Percentiles rank a stretch among this genome's conserved stretches.
Conservation (phyloP, 2,113 vertebrate genomes). For the Upupa epops region DNA sequence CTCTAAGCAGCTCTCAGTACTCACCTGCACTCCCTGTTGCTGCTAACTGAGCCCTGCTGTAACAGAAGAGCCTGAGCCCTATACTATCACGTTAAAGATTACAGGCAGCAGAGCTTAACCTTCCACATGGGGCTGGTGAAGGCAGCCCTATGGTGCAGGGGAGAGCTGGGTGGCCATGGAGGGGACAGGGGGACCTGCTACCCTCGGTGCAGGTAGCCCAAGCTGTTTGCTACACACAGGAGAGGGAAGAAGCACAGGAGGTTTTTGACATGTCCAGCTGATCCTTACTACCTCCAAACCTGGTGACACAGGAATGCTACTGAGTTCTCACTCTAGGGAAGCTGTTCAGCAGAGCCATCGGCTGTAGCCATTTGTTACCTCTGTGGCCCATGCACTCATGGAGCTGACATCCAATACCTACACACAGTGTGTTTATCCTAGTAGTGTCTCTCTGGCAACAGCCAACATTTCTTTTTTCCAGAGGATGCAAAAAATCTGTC, state of each 20-base stretch:
- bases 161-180: accelerated
- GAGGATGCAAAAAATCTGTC: conserved; percentile 6
- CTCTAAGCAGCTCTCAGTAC: conserved; percentile 10
- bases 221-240: neutral
- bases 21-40: conserved; percentile 2
- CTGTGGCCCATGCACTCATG: neutral
- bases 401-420: neutral
- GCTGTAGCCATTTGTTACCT: neutral
- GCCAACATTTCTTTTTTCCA: neutral
- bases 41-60: neutral
- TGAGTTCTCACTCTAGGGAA: neutral
- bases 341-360: neutral
- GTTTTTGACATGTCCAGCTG: neutral
- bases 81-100: neutral
- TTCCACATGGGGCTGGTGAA: accelerated
- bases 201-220: neutral
- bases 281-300: neutral
- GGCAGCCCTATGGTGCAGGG: neutral
- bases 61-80: neutral
- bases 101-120: neutral
- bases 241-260: neutral
- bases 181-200: accelerated
- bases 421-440: neutral
- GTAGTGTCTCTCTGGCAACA: neutral
- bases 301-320: neutral